Conservation (phyloP, 2,797 vertebrate species). For the Myotis myotis region DNA sequence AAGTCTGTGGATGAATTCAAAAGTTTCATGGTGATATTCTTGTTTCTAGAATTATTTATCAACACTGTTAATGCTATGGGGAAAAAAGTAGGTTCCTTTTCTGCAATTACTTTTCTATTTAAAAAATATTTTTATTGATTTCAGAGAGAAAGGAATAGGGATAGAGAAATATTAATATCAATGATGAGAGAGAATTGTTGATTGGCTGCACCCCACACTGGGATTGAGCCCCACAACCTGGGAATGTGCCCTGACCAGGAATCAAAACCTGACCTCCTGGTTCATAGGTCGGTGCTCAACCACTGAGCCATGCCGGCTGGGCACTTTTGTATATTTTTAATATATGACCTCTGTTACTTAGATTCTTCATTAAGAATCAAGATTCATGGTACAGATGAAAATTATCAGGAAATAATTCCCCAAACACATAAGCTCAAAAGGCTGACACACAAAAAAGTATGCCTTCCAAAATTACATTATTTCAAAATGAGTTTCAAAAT, state of each 20-base stretch:
- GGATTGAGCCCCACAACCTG: no score
- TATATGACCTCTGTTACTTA: neutral
- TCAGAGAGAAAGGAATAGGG: no score
- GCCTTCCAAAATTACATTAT: neutral
- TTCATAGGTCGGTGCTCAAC: no score
- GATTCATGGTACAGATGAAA: neutral
- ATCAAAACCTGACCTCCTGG: no score
- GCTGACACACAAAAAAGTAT: neutral
- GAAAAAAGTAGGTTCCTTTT: neutral
- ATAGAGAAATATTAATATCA: no score
- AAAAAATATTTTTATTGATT: no score
- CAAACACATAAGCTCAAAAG: neutral
- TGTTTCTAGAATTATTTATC: neutral
- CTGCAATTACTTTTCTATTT: neutral
- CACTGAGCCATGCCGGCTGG: no score
- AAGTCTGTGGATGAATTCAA: neutral
- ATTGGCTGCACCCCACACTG: no score
- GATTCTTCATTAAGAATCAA: constrained; percentile 12
- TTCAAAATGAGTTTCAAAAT: neutral
- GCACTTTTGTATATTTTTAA: neutral
- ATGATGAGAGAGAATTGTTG: no score
- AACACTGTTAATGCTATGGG: neutral
- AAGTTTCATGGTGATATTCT: neutral
- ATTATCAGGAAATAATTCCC: constrained; percentile 3
- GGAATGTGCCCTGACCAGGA: no score